Conservation (phyloP, 1,140 invertebrate genomes). For the Gerris buenoi region DNA sequence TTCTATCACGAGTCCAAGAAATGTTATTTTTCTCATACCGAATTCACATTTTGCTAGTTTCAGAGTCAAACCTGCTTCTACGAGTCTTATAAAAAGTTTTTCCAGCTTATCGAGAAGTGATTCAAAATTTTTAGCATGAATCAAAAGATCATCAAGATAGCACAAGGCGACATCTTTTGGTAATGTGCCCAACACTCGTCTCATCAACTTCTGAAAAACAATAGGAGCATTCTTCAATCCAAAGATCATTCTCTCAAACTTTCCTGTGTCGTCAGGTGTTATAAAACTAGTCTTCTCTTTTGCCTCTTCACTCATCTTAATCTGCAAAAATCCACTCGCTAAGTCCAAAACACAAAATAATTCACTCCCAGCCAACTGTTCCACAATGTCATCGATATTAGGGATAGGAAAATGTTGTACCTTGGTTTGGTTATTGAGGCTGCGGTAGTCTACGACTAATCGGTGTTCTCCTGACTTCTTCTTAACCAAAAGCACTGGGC, state of each 20-base stretch:
- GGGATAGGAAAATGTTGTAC: not conserved
- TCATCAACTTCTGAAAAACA: not conserved
- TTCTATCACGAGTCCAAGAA: not conserved
- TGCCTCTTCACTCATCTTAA: not conserved
- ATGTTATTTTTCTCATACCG: not conserved
- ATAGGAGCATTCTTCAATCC: not conserved
- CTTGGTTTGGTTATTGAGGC: not conserved
- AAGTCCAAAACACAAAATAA: not conserved
- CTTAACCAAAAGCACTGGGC: not conserved
- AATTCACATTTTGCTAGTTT: not conserved
- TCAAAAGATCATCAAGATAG: not conserved
- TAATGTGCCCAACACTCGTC: not conserved
- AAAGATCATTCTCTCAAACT: not conserved
- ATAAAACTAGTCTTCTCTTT: not conserved
- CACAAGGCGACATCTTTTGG: not conserved
- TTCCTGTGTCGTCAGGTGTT: not conserved
- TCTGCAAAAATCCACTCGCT: not conserved
- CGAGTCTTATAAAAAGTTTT: not conserved
- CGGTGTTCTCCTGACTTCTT: not conserved
- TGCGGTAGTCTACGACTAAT: not conserved
- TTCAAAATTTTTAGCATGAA: not conserved
- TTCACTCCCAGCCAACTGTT: not conserved
- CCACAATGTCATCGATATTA: not conserved
- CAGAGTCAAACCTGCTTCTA: not conserved
- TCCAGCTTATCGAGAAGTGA: not conserved